Evolutionary conservation across 53 echinoderm and acorn worm genomes (phyloP).

Genomic region (Astropecten irregularis): DNA sequence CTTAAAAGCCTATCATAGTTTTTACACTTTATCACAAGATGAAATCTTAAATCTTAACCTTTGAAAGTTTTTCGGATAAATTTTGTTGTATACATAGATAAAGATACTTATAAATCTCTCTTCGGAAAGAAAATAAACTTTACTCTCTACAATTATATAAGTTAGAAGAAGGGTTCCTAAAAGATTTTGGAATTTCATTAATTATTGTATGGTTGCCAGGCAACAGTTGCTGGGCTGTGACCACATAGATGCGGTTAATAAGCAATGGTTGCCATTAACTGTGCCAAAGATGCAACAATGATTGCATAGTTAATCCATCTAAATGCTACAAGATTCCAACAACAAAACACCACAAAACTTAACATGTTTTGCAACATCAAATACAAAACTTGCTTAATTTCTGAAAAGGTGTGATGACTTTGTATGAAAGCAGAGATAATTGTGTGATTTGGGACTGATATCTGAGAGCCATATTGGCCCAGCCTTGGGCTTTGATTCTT

Average conservation of each 20-base stretch:
- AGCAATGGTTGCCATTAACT: constrained; percentile 8
- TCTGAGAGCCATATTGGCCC: too few species aligned
- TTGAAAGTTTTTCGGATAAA: constrained; percentile 42
- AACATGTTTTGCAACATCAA: not conserved
- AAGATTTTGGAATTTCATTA: not conserved
- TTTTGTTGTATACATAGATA: not conserved
- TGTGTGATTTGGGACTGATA: too few species aligned
- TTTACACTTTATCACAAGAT: constrained; percentile 37
- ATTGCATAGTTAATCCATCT: constrained; percentile 39
- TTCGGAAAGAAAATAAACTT: not conserved
- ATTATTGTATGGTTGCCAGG: not conserved
- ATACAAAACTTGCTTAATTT: too few species aligned
- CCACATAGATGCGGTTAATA: not conserved
- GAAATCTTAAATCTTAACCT: constrained; percentile 35
- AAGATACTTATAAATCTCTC: too few species aligned
- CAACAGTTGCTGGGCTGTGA: not conserved
- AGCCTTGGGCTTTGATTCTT: too few species aligned
- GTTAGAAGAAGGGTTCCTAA: not conserved
- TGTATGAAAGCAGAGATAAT: too few species aligned
- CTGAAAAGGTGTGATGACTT: too few species aligned
- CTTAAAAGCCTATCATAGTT: not conserved
- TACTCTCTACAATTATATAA: not conserved
- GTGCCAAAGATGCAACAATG: not conserved
- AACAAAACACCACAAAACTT: not conserved
- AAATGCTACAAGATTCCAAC: not conserved